Percentiles rank a stretch among this genome's conserved stretches.
Evolutionary conservation across 2,113 vertebrate genomes (phyloP).

Genomic region (Sphaerodactylus townsendi): DNA sequence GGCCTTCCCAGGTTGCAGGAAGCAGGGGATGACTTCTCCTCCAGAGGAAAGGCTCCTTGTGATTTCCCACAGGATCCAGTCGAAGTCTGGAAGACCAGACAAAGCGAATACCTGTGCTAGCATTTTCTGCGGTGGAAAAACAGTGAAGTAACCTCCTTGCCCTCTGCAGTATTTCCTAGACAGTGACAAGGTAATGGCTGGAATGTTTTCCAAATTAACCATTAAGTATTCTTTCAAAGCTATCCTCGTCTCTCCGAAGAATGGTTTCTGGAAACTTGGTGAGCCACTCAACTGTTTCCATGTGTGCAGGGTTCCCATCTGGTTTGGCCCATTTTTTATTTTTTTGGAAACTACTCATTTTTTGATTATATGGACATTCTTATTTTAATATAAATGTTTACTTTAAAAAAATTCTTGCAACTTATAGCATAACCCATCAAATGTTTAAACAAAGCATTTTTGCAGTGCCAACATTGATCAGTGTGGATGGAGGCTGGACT

Average conservation of each 20-base stretch:
- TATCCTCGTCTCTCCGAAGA: neutral
- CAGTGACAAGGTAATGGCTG: neutral
- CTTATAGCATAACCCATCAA: conserved; percentile 12
- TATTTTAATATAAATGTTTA: conserved; percentile 4
- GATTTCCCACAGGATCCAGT: too few relatives aligned
- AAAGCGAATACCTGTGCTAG: neutral
- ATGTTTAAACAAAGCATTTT: conserved; percentile 8
- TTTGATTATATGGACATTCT: neutral
- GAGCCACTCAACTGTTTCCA: conserved; percentile 1
- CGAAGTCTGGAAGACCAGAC: neutral
- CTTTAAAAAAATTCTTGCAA: conserved; percentile 11
- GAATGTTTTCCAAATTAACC: neutral
- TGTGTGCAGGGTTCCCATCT: neutral
- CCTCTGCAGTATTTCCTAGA: neutral
- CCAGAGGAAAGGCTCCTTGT: too few relatives aligned
- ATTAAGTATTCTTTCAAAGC: neutral
- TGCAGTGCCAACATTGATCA: neutral
- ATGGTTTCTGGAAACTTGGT: neutral
- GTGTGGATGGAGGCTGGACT: neutral
- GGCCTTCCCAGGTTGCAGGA: too few relatives aligned
- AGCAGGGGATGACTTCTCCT: too few relatives aligned
- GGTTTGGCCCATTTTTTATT: neutral
- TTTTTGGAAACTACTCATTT: neutral
- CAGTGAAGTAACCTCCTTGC: neutral
- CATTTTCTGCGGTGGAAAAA: rapidly evolving